A percentile compares a stretch with the other conserved stretches of the same genome.
phyloP scores from a whole-genome alignment of 1,140 invertebrate genomes.

The Popillia japonica region DNA sequence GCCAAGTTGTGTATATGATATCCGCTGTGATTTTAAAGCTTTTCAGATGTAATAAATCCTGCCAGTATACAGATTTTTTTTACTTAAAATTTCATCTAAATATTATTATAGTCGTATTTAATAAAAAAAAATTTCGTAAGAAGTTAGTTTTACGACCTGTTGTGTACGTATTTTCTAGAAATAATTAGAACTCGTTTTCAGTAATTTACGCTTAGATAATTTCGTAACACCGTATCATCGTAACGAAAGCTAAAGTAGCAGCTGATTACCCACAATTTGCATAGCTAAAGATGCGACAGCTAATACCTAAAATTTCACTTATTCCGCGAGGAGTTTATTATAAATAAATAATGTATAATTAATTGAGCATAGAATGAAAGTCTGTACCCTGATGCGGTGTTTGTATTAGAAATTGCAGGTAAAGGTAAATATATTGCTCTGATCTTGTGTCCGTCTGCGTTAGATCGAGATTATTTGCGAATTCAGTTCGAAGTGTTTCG shows the following conservation, averaged over 20 bases:
- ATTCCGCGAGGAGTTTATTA: not conserved
- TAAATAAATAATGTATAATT: not conserved
- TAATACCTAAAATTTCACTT: conserved; percentile 3
- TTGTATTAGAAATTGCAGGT: conserved; percentile 5
- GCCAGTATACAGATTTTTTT: no score
- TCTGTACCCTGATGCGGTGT: not conserved
- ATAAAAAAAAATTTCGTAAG: no score
- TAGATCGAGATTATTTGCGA: no score
- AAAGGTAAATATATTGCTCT: not conserved
- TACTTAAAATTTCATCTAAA: no score
- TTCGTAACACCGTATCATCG: not conserved
- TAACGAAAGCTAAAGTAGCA: not conserved
- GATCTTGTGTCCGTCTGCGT: no score
- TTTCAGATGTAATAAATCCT: no score
- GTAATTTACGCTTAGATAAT: not conserved
- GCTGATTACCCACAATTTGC: not conserved
- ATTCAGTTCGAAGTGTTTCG: no score
- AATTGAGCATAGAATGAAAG: conserved; percentile 10
- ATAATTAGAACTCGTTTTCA: not conserved
- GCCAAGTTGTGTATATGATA: not conserved
- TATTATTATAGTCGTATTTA: no score
- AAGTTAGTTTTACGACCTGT: no score
- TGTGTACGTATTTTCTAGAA: not conserved
- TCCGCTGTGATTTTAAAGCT: no score
- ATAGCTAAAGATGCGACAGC: not conserved